These are phyloP conservation scores for Psittacara wagleri DNA, from an alignment of 2,113 vertebrate species.

Conservation along the genomic window DNA sequence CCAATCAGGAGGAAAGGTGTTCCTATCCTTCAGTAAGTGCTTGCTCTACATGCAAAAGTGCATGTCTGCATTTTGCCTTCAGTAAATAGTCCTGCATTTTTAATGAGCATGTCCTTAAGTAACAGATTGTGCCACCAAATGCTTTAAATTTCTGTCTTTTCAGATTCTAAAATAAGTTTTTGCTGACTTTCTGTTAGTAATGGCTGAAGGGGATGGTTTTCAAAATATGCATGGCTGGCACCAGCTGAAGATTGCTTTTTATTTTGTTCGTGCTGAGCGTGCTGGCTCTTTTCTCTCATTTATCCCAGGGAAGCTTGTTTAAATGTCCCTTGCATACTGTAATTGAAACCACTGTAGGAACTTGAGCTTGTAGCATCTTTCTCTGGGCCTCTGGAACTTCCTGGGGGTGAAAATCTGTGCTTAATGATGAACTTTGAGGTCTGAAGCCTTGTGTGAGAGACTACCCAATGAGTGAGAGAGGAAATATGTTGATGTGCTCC, in stretches of 20 bases:
- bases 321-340: constrained; percentile 4
- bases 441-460: not conserved
- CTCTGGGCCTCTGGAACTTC: constrained; percentile 30
- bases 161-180: constrained; percentile 51
- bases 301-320: constrained; percentile 21
- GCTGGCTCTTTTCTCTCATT: constrained; percentile 33
- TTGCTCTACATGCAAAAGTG: constrained; percentile 47
- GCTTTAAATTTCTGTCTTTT: constrained; percentile 40
- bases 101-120: constrained; percentile 36
- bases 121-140: constrained; percentile 3
- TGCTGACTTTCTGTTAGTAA: constrained; percentile 59
- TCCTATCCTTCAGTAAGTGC: not conserved
- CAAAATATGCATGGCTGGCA: constrained; percentile 49
- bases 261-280: constrained; percentile 15
- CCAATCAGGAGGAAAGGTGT: not conserved
- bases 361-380: constrained; percentile 19
- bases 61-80: constrained; percentile 50
- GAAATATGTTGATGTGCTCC: not conserved
- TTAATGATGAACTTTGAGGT: constrained; percentile 34
- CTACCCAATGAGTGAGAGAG: not conserved
- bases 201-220: constrained; percentile 36
- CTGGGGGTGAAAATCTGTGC: constrained; percentile 2
- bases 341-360: constrained; percentile 21
- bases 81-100: constrained; percentile 43
- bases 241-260: constrained; percentile 40